These are phyloP conservation scores for Talpa occidentalis DNA, from an alignment of 2,113 vertebrate genomes.

Conservation along the genomic window DNA sequence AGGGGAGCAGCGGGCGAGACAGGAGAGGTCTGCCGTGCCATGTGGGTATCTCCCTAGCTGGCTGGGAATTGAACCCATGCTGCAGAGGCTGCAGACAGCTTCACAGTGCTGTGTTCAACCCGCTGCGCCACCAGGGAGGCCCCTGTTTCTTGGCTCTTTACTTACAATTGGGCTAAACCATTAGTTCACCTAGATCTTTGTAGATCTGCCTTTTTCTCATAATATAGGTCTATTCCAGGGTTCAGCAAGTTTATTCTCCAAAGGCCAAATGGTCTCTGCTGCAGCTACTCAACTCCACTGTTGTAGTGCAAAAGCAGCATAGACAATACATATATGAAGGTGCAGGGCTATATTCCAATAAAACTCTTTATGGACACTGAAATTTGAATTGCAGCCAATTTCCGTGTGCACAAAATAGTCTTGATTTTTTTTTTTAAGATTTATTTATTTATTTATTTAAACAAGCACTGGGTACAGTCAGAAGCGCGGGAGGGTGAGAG, in stretches of 20 bases:
- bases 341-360: background rate
- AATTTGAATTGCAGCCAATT: constrained; percentile 32
- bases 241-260: background rate
- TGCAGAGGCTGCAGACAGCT: too few species aligned
- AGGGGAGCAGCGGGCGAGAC: too few species aligned
- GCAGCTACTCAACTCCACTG: background rate
- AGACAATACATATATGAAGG: background rate
- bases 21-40: too few species aligned
- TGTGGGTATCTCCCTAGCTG: too few species aligned
- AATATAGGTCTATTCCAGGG: background rate
- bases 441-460: too few species aligned
- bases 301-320: background rate
- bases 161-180: background rate
- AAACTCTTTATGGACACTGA: background rate
- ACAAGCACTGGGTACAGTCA: too few species aligned
- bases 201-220: background rate
- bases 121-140: too few species aligned
- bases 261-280: constrained; percentile 25
- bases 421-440: too few species aligned
- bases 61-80: too few species aligned
- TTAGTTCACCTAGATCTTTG: background rate
- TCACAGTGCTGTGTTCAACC: too few species aligned
- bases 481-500: too few species aligned
- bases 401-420: background rate
- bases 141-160: background rate